Evolutionary conservation across 64 coral and sea anemone species (phyloP).

Genomic region (Dendronephthya gigantea): DNA sequence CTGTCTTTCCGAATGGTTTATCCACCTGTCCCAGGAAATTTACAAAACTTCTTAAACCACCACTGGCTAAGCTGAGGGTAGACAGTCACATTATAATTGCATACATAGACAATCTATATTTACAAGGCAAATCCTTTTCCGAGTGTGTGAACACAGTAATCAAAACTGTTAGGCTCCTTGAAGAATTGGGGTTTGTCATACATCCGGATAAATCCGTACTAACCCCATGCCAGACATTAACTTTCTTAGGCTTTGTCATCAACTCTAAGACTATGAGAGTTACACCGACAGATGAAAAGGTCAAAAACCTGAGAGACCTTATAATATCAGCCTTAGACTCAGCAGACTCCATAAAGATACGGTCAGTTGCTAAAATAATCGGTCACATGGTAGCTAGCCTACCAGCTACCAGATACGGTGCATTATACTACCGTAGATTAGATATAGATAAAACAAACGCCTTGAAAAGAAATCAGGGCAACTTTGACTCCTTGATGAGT

Average conservation of each 20-base stretch:
- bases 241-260: neutral
- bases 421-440: constrained; percentile 25
- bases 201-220: neutral
- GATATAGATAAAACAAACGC: constrained; percentile 36
- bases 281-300: neutral
- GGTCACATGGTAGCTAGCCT: constrained; percentile 32
- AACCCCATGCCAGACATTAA: neutral
- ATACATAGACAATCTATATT: neutral
- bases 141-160: neutral
- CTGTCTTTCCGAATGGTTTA: neutral
- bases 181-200: neutral
- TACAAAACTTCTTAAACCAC: constrained; percentile 8
- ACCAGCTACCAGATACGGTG: constrained; percentile 2
- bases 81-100: neutral
- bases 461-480: constrained; percentile 2
- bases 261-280: neutral
- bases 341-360: neutral
- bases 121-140: neutral
- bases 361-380: constrained; percentile 21
- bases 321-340: neutral
- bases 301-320: no score
- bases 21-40: neutral
- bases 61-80: neutral
- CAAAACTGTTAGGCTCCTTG: neutral
- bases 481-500: constrained; percentile 17